Evolutionary conservation across 2,888 invertebrate species (phyloP).

Genomic region (Agrotis puta): DNA sequence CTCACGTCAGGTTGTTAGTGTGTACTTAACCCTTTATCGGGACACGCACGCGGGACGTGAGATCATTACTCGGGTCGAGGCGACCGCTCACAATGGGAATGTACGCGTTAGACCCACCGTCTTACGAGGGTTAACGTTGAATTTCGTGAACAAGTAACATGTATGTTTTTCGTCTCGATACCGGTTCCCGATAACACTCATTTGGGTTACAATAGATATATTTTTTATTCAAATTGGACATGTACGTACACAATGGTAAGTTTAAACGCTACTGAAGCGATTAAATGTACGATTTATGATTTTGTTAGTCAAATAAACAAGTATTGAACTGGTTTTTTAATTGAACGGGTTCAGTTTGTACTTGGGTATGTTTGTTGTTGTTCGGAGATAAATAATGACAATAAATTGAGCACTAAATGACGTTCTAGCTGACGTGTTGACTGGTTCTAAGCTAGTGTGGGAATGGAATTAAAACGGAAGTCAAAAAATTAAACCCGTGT

Average conservation of each 20-base stretch:
- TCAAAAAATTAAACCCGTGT: background rate
- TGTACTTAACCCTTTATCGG: slow-evolving; percentile 91
- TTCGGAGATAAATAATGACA: slow-evolving; percentile 46
- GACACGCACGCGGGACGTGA: slow-evolving; percentile 90
- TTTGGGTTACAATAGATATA: slow-evolving; percentile 74
- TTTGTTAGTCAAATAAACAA: slow-evolving; percentile 57
- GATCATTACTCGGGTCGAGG: slow-evolving; percentile 87
- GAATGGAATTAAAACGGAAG: slow-evolving; percentile 8
- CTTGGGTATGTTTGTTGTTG: slow-evolving; percentile 44
- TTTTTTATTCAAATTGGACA: slow-evolving; percentile 70
- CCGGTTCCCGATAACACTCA: slow-evolving; percentile 73
- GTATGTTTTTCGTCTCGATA: slow-evolving; percentile 77
- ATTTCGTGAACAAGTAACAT: slow-evolving; percentile 76
- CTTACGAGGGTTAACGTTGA: slow-evolving; percentile 70
- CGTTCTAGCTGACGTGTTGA: slow-evolving; percentile 23
- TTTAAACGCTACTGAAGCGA: slow-evolving; percentile 73
- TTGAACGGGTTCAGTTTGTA: slow-evolving; percentile 57
- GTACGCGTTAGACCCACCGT: slow-evolving; percentile 66
- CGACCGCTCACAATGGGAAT: slow-evolving; percentile 77
- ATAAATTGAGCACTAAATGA: slow-evolving; percentile 51
- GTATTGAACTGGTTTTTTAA: slow-evolving; percentile 61
- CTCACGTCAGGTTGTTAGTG: slow-evolving; percentile 90
- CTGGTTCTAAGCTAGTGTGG: slow-evolving; percentile 16
- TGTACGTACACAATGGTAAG: slow-evolving; percentile 65
- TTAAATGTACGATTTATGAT: slow-evolving; percentile 70